Base-by-base conservation (phyloP, 2,888 invertebrate genomes). In the Drosophila monieri region DNA sequence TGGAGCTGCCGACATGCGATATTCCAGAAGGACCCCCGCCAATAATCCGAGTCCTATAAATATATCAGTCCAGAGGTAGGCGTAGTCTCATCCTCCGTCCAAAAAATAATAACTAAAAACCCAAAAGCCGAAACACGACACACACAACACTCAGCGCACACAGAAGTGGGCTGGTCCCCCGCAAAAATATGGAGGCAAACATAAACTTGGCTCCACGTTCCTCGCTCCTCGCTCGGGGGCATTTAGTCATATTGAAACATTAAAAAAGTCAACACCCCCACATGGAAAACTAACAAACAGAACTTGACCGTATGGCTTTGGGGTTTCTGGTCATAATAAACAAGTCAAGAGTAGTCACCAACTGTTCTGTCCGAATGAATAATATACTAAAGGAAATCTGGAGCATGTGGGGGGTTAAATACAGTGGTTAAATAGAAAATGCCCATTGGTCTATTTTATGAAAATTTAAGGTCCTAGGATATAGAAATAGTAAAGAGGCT, bases 181-280 rank as follows among this genome's bases (percentile, higher is more conserved):
- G 23, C 14, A 62, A 23, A 44, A 62, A 62, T 49, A 21, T 32
- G 25, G 37, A 32, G 53, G 55, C 51, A 61, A 61, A 44, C 61
- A 76, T 60, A 35, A 65, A 54, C 67, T 61, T 62, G 64, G 65
- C 61, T 57, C 69, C 70, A 73, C 61, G 47, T 60, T 32, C 73
- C 70, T 76, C 61, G 47, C 61, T 32, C 35, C 35, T 35, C 48
- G 54, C 39, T 41, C 48, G 54, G 57, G 57, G 74, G 79, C 86
- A 79, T 88, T 84, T 85, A 88, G 84, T 79, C 84, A 89, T 85
- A 88, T 85, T 88, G 88, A 85, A 85, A 88, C 85, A 85, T 88
- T 85, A 86, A 85, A 85, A 88, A 73, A 88, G 88, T 88, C 86
- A 88, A 88, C 89, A 85, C 88, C 89, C 88, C 89, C 85, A 75